Base-by-base conservation (phyloP, 2,113 vertebrate genomes). In the Nothobranchius kuhntae region DNA sequence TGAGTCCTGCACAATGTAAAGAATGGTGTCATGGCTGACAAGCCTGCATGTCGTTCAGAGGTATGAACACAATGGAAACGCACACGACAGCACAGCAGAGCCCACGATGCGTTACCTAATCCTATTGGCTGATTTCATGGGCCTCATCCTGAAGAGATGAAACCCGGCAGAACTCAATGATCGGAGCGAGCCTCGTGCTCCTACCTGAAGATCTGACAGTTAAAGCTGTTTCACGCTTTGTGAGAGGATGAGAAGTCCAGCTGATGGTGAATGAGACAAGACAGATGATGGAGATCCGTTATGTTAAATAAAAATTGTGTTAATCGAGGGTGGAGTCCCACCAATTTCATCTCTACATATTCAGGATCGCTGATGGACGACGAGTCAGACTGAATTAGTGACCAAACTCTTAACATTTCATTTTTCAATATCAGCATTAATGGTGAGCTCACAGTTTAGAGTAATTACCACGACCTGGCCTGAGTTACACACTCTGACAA, bases 161-260 rank as follows among this genome's bases (percentile, higher is more conserved):
- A 73, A 84, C 87, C 89, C 68, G 68, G 26, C 68, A 61, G 26
- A 59, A 14, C 77, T 81, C 79, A 73, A 73, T 87, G 90, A 58
- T 74, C 9, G 21, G 21, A 21, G 21, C 21, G 21, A 21, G 21
- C 21, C 21, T 21, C 21, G 21, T 21, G 21, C 21, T 21, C 21
- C 21, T 61, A 55, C 79, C 77, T 87, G 56, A 17, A 90, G 83
- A 93, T 91, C 80, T 84, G 85, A 78, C 90, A 69, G 81, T 88
- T 88, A 89, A 87, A 87, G 88, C 89, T 90, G 93, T 94, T 93
- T 95, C 89, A 92, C 93, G 91, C 91, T 89, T 91, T 91, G 80
- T 93, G 91, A 94, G 86, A 90, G 85, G 85, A 91, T 91, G 89
- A 82, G 89, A 94, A 93, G 65, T n/a, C 9, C 78, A 82, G 77